Conservation (phyloP, 1,140 invertebrate species). For the Mizuhopecten yessoensis region DNA sequence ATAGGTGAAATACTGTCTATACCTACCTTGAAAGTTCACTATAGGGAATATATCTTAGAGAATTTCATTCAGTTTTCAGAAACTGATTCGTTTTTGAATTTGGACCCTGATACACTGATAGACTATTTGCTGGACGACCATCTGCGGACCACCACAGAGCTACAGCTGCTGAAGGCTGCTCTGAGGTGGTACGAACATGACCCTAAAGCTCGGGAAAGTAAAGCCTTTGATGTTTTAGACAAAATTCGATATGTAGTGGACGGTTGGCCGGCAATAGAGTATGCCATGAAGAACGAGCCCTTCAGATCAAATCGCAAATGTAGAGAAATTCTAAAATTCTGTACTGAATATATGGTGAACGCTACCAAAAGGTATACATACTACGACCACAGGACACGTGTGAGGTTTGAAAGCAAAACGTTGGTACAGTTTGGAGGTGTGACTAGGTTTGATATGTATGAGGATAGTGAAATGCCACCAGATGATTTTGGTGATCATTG, state of each 20-base stretch:
- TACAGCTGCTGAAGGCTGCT: constrained; percentile 64
- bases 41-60: constrained; percentile 65
- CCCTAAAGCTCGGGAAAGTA: constrained; percentile 59
- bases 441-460: constrained; percentile 53
- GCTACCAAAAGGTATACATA: constrained; percentile 59
- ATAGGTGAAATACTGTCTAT: constrained; percentile 70
- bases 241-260: constrained; percentile 66
- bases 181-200: constrained; percentile 69
- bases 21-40: constrained; percentile 58
- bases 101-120: constrained; percentile 64
- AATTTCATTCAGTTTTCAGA: constrained; percentile 70
- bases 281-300: constrained; percentile 59
- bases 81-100: constrained; percentile 67
- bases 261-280: constrained; percentile 66
- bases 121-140: constrained; percentile 67
- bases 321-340: constrained; percentile 64
- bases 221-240: constrained; percentile 67
- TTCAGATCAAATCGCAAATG: constrained; percentile 66
- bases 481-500: constrained; percentile 43
- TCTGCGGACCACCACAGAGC: constrained; percentile 65
- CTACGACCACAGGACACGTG: constrained; percentile 64
- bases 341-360: constrained; percentile 63
- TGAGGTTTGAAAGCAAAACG: constrained; percentile 62
- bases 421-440: constrained; percentile 70
- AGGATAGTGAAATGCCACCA: constrained; percentile 50